These are phyloP conservation scores for Myiozetetes cayanensis DNA, from an alignment of 2,113 vertebrate species.

Conservation along the genomic window DNA sequence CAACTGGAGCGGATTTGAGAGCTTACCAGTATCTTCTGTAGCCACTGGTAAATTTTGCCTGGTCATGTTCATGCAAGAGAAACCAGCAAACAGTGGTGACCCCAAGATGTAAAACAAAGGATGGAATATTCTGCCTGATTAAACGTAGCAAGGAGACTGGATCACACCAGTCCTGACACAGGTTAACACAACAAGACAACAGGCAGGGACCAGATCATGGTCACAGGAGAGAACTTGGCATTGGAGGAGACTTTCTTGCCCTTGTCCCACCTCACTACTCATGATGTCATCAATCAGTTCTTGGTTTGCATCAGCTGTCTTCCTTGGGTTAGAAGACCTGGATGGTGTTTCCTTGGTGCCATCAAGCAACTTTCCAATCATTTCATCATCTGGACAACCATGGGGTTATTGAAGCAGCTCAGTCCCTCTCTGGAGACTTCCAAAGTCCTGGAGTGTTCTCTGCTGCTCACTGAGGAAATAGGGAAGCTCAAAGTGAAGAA, in stretches of 20 bases:
- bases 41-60: background rate
- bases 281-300: background rate
- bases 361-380: background rate
- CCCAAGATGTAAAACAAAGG: background rate
- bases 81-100: background rate
- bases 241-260: background rate
- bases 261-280: background rate
- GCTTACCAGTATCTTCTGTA: background rate
- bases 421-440: background rate
- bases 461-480: background rate
- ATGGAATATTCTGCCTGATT: background rate
- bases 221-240: rapidly evolving
- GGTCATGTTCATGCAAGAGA: background rate
- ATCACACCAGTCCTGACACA: background rate
- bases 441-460: background rate
- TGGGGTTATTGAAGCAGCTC: background rate
- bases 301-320: background rate
- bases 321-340: background rate
- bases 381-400: background rate
- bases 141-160: background rate
- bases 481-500: background rate
- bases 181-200: background rate
- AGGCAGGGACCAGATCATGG: rapidly evolving
- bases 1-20: background rate
- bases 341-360: background rate